A percentile compares a stretch with the other conserved stretches of the same genome.
Conservation (phyloP, 2,888 invertebrate species). For the Galeopsomyia nigrocyanea region DNA sequence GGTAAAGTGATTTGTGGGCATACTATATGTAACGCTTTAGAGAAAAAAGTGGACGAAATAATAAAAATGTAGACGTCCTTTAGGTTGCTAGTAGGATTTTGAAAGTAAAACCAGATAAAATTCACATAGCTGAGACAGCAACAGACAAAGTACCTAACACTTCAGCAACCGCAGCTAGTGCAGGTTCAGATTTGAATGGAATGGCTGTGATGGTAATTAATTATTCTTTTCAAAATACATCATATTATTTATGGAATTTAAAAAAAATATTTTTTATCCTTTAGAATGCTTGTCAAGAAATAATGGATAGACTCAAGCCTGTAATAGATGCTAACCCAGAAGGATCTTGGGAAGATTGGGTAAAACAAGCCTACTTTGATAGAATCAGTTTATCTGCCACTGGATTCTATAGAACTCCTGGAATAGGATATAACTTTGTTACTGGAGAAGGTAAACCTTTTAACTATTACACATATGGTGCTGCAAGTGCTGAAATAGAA, state of each 20-base stretch:
- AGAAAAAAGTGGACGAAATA: conserved; percentile 2
- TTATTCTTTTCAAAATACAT: background rate
- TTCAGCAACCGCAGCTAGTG: conserved; percentile 90
- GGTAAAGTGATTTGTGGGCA: conserved; percentile 60
- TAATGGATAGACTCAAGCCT: conserved; percentile 81
- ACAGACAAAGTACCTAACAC: conserved; percentile 95
- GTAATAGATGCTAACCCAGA: conserved; percentile 82
- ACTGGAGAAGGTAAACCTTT: conserved; percentile 81
- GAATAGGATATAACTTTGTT: conserved; percentile 79
- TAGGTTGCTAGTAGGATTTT: conserved; percentile 82
- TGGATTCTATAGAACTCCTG: conserved; percentile 85
- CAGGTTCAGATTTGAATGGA: conserved; percentile 91
- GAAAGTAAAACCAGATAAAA: conserved; percentile 78
- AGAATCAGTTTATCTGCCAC: conserved; percentile 85
- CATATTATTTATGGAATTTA: too few relatives aligned
- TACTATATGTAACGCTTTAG: background rate
- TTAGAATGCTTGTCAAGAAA: conserved; percentile 82
- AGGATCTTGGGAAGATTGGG: conserved; percentile 88
- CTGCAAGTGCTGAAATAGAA: conserved; percentile 90
- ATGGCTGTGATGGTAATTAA: conserved; percentile 82
- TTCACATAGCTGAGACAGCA: conserved; percentile 86
- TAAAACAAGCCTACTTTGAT: conserved; percentile 81
- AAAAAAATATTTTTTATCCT: conserved; percentile 39
- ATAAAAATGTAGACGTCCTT: background rate
- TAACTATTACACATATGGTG: conserved; percentile 90